phyloP scores from a whole-genome alignment of 2,888 invertebrate genomes.

The Prenolepis imparis region DNA sequence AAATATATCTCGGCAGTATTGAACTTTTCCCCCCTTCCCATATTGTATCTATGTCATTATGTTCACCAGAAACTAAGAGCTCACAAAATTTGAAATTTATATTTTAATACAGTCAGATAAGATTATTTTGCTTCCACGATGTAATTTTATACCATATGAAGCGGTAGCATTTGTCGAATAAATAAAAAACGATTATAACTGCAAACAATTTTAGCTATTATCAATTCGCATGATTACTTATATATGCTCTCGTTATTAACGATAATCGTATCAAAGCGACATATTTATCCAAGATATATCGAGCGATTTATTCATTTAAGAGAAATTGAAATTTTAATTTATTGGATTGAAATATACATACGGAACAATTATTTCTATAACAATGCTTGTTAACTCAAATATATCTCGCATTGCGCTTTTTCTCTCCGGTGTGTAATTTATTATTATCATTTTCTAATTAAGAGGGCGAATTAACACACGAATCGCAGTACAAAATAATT shows the following conservation, averaged over 20 bases:
- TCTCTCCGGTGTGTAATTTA: not conserved
- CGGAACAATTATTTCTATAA: conserved; percentile 2
- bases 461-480: not conserved
- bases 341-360: not conserved
- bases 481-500: not conserved
- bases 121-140: not conserved
- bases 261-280: not conserved
- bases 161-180: not conserved
- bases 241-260: not conserved
- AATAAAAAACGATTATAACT: not conserved
- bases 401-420: not conserved
- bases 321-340: not conserved
- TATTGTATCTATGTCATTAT: not conserved
- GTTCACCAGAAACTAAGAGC: conserved; percentile 21
- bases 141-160: not conserved
- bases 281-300: not conserved
- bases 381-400: not conserved
- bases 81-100: not conserved
- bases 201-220: not conserved
- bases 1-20: not conserved
- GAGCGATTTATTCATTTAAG: not conserved
- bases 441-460: not conserved
- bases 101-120: not conserved
- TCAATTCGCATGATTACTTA: not conserved
- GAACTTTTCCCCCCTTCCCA: not conserved